A percentile compares a stretch with the other conserved stretches of the same genome.
These are phyloP conservation scores for Drosophila planitibia DNA, from an alignment of 2,888 invertebrate species.

Conservation along the genomic window DNA sequence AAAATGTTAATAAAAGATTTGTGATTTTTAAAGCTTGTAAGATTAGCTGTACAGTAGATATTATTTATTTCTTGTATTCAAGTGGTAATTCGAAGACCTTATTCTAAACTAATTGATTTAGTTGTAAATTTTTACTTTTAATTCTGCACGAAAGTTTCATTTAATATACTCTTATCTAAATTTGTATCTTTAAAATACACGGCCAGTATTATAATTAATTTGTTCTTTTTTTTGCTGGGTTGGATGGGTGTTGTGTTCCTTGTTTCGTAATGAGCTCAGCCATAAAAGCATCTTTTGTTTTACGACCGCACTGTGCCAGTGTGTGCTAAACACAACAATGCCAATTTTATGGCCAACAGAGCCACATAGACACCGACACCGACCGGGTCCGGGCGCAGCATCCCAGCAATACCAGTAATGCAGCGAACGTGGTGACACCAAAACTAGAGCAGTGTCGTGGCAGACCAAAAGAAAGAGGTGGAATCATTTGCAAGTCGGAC, in stretches of 20 bases:
- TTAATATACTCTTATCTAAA: background rate
- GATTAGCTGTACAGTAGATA: background rate
- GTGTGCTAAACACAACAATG: constrained; percentile 76
- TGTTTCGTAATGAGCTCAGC: constrained; percentile 74
- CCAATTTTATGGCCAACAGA: constrained; percentile 70
- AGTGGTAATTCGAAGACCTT: background rate
- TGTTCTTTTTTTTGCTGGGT: background rate
- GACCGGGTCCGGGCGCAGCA: constrained; percentile 38
- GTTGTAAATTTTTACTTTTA: background rate
- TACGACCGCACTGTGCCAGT: constrained; percentile 83
- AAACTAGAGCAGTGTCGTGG: constrained; percentile 68
- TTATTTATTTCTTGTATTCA: background rate
- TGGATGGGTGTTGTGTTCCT: constrained; percentile 48
- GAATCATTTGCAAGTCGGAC: constrained; percentile 55
- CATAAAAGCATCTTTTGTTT: constrained; percentile 83
- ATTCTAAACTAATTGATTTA: background rate
- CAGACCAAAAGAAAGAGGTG: constrained; percentile 27
- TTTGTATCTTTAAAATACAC: constrained; percentile 22
- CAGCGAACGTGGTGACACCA: constrained; percentile 58
- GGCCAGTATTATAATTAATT: constrained; percentile 16
- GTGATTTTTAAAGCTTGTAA: background rate
- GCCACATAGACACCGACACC: constrained; percentile 54
- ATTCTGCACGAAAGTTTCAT: background rate
- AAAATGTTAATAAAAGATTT: background rate
- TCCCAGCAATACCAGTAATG: constrained; percentile 24